These are phyloP conservation scores for Toxonevra muliebris DNA, from an alignment of 2,888 invertebrate species.

Conservation along the genomic window DNA sequence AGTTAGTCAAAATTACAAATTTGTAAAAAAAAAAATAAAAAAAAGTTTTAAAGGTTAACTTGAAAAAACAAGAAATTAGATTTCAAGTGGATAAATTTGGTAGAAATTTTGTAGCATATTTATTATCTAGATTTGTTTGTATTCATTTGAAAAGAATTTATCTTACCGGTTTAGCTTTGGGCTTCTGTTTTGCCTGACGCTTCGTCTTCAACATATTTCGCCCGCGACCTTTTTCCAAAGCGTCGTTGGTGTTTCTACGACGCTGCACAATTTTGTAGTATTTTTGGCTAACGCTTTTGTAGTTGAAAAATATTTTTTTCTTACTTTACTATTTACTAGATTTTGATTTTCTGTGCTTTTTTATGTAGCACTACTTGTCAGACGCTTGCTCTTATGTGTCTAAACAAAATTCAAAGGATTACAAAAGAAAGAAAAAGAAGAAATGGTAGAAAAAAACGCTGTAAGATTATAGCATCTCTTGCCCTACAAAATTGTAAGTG, in stretches of 20 bases:
- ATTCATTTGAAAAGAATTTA: slow-evolving; percentile 7
- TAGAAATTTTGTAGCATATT: slow-evolving; percentile 2
- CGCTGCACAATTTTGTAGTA: too few species aligned
- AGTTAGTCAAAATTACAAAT: slow-evolving; percentile 51
- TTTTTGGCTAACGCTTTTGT: too few species aligned
- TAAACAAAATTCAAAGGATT: slow-evolving; percentile 24
- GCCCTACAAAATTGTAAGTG: background rate
- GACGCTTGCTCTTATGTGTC: slow-evolving; percentile 34
- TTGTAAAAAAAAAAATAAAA: slow-evolving; percentile 18
- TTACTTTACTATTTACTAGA: too few species aligned
- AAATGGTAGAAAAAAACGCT: slow-evolving; percentile 1
- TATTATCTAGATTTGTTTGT: slow-evolving; percentile 10
- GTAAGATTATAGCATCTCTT: background rate
- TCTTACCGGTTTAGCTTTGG: slow-evolving; percentile 64
- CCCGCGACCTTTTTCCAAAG: slow-evolving; percentile 36
- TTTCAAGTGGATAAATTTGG: background rate
- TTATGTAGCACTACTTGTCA: slow-evolving; percentile 39
- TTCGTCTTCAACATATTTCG: slow-evolving; percentile 64
- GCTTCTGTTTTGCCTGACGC: slow-evolving; percentile 63
- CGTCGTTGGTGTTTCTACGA: too few species aligned
- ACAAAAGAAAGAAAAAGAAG: slow-evolving; percentile 19
- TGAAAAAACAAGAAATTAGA: background rate
- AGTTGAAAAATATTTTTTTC: too few species aligned
- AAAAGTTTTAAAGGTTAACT: background rate
- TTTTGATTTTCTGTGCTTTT: slow-evolving; percentile 3